Evolutionary conservation across 2,113 vertebrate species (phyloP).

Genomic region (Vireo altiloquus): DNA sequence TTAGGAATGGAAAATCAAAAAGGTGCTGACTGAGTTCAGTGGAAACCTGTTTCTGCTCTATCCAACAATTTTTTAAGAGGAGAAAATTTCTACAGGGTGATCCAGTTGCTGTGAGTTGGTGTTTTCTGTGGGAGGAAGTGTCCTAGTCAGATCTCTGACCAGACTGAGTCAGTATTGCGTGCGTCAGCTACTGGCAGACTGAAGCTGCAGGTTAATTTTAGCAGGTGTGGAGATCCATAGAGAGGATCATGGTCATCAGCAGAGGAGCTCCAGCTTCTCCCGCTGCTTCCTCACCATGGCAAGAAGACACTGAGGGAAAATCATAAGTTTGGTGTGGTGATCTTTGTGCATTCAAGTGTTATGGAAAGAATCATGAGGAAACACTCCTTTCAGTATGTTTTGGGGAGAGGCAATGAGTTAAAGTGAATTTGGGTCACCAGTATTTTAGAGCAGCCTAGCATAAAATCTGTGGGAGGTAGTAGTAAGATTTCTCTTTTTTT

Average conservation of each 20-base stretch:
- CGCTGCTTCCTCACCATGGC: neutral
- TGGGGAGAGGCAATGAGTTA: neutral
- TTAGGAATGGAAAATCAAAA: neutral
- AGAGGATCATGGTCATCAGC: neutral
- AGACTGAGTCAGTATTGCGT: neutral
- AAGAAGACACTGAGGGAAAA: neutral
- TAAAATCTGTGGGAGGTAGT: neutral
- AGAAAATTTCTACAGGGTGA: neutral
- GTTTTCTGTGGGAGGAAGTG: neutral
- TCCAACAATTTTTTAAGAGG: neutral
- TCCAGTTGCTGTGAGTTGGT: neutral
- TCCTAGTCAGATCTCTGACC: neutral
- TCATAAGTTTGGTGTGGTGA: neutral
- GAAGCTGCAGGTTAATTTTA: neutral
- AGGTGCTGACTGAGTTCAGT: neutral
- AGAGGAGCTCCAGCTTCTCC: neutral
- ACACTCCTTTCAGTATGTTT: neutral
- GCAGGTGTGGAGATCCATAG: too few relatives aligned
- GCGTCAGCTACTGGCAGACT: neutral
- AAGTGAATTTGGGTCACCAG: neutral
- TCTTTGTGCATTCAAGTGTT: neutral
- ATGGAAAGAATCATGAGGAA: neutral
- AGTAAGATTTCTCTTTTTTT: neutral
- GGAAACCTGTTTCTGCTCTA: neutral
- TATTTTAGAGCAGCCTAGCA: neutral